phyloP scores from a whole-genome alignment of 2,888 invertebrate species.

The Xylophagus ater region DNA sequence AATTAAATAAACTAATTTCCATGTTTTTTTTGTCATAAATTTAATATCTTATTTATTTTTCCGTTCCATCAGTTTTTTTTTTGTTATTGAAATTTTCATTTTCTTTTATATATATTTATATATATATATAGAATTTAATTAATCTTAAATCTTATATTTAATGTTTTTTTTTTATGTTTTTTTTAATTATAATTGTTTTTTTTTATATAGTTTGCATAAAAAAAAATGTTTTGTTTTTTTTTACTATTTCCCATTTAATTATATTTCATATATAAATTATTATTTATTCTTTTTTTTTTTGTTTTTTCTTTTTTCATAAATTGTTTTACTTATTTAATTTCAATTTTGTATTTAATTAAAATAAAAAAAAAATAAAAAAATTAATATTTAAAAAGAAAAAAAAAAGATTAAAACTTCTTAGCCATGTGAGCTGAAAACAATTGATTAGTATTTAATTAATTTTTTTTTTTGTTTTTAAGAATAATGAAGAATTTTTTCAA shows the following conservation, averaged over 20 bases:
- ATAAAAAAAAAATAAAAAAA: neutral
- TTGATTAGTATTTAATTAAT: no score
- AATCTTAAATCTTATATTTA: constrained; percentile 14
- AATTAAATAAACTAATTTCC: no score
- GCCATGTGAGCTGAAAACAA: no score
- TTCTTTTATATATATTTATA: constrained; percentile 10
- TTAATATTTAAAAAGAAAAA: no score
- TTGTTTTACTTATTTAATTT: neutral
- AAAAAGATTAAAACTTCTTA: no score
- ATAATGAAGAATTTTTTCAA: constrained; percentile 24
- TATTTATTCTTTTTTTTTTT: constrained; percentile 18
- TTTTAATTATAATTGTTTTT: no score
- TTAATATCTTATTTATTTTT: constrained; percentile 16
- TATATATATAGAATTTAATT: constrained; percentile 5
- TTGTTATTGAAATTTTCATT: constrained; percentile 5
- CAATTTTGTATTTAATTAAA: constrained; percentile 1
- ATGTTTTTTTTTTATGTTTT: constrained; percentile 15
- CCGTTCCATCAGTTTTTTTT: constrained; percentile 15
- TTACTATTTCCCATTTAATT: constrained; percentile 3
- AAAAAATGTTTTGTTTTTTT: no score
- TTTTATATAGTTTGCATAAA: no score
- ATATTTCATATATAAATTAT: no score
- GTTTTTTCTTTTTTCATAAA: constrained; percentile 15
- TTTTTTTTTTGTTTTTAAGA: constrained; percentile 6
- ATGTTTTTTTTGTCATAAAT: no score